Evolutionary conservation across 2,113 vertebrate genomes (phyloP).

Genomic region (Callopanchax toddi): DNA sequence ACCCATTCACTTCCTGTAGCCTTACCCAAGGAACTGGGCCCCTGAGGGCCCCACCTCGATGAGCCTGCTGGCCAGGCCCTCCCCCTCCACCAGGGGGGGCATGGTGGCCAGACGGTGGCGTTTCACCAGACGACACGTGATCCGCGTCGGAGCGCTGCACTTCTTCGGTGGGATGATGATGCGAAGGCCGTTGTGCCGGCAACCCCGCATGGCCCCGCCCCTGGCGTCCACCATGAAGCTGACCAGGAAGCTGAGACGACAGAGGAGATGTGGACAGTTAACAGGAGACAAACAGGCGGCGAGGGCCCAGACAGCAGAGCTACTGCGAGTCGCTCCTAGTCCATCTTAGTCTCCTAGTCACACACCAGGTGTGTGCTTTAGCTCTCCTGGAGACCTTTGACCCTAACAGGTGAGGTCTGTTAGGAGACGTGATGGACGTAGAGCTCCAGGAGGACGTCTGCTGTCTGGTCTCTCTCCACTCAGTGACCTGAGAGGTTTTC

Average conservation of each 20-base stretch:
- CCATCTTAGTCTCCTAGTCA: too few species aligned
- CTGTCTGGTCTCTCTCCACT: slow-evolving; percentile 43
- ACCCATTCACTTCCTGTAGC: not conserved
- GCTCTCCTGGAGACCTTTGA: too few species aligned
- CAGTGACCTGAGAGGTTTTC: not conserved
- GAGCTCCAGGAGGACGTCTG: too few species aligned
- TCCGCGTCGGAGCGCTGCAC: slow-evolving; percentile 93
- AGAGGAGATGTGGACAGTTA: slow-evolving; percentile 1
- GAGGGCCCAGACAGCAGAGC: slow-evolving; percentile 36
- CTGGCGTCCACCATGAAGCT: slow-evolving; percentile 99
- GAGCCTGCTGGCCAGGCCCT: slow-evolving; percentile 92
- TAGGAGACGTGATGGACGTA: too few species aligned
- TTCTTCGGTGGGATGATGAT: slow-evolving; percentile 96
- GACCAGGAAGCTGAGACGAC: slow-evolving; percentile 88
- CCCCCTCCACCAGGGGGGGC: slow-evolving; percentile 97
- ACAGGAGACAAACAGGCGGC: not conserved
- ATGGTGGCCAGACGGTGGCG: slow-evolving; percentile 94
- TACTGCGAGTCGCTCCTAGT: too few species aligned
- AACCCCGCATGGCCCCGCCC: slow-evolving; percentile 96
- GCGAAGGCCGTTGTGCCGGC: slow-evolving; percentile 93
- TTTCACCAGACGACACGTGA: slow-evolving; percentile 96
- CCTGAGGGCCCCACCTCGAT: slow-evolving; percentile 97
- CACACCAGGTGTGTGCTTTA: too few species aligned
- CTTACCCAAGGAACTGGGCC: slow-evolving; percentile 99
- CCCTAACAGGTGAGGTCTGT: too few species aligned